Evolutionary conservation across 37 sponge, comb jelly and placozoan species (phyloP).

Genomic region (Aplysina aerophoba): DNA sequence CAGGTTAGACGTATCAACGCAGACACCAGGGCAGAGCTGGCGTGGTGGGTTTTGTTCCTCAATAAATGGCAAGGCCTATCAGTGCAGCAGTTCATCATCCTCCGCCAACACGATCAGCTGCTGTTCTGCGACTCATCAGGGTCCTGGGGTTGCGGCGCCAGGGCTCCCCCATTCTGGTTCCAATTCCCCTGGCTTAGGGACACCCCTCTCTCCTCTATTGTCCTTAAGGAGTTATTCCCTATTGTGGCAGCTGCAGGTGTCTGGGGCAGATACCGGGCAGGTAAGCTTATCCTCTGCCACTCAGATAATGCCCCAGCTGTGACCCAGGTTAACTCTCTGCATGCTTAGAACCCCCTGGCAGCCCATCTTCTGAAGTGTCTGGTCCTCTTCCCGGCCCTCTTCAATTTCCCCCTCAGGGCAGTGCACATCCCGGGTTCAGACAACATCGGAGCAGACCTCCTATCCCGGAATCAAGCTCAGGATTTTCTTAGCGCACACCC

Average conservation of each 20-base stretch:
- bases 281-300: slow-evolving; percentile 1
- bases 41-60: too few relatives aligned
- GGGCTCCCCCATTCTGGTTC: slow-evolving; percentile 39
- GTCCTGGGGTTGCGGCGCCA: slow-evolving; percentile 59
- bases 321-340: slow-evolving; percentile 18
- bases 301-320: slow-evolving; percentile 51
- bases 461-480: slow-evolving; percentile 35
- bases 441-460: slow-evolving; percentile 44
- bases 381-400: slow-evolving; percentile 40
- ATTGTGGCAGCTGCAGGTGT: slow-evolving; percentile 29
- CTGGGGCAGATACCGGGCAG: slow-evolving; percentile 47
- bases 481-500: slow-evolving; percentile 19
- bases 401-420: slow-evolving; percentile 16
- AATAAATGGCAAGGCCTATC: too few relatives aligned
- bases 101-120: not conserved
- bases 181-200: slow-evolving; percentile 40
- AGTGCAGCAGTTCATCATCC: too few relatives aligned
- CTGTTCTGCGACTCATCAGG: slow-evolving; percentile 53
- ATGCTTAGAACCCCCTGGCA: slow-evolving; percentile 1
- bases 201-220: slow-evolving; percentile 20
- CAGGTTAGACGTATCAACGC: too few relatives aligned
- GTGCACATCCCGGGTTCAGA: slow-evolving; percentile 48
- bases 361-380: slow-evolving; percentile 57
- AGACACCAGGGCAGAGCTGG: too few relatives aligned
- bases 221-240: slow-evolving; percentile 48